Evolutionary conservation across 2,113 vertebrate species (phyloP), one percentile per base, ranked within the genome.

Genomic region (Hirundichthys speculiger): DNA sequence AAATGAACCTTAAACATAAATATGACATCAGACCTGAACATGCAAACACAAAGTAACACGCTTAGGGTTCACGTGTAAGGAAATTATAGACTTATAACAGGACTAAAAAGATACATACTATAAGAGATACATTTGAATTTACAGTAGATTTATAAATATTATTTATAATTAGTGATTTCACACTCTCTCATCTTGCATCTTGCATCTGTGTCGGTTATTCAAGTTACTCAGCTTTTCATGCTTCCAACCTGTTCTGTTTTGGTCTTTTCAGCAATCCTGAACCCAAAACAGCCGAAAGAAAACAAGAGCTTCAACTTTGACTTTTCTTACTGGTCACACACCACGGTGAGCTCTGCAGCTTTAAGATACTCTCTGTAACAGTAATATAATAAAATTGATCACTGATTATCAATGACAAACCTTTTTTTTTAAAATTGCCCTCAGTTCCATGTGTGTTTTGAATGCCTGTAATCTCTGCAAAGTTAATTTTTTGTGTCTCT

Each of bases 221-320:
- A n/a, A 43, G 41, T 43, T 8, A 43, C 6, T n/a, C 2, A 19
- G 43, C 15, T 45, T 49, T 25, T 10, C 18, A 24, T 45, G 51
- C 12, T 0, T 55, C 18, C 61, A 20, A 43, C 27, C n/a, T 15
- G 18, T 11, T 45, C 16, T 48, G 41, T 22, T 75, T 68, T 58
- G 74, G 5, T 85, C 63, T 85, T 86, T 85, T 50, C 2, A 99
- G 98, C 97, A 24, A 99, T 99, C 66, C 54, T 98, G 74, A 99
- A 99, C 76, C 98, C 98, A 8, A 99, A 99, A 83, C 96, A 96
- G 62, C 98, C 98, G 3, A 99, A 99, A 91, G 98, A 99, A 90
- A 97, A 95, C 71, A 99, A 99, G 85, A 98, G 97, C 91, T 99
- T 99, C 93, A 99, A 95, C 90, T 99, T 99, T 40, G 98, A 99